Conservation (phyloP, 2,888 invertebrate genomes). For the Harpalus rubripes region DNA sequence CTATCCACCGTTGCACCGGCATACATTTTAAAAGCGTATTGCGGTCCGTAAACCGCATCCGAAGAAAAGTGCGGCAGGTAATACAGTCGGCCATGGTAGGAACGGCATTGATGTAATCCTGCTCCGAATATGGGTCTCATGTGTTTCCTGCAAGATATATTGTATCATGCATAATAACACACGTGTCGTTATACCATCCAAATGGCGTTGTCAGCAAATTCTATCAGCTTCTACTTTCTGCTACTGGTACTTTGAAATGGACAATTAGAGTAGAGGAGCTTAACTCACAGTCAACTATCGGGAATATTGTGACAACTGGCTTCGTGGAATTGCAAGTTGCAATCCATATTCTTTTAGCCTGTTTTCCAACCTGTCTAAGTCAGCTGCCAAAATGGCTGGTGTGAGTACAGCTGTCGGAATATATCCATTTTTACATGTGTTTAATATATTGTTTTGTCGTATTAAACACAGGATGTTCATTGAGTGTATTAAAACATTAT, state of each 20-base stretch:
- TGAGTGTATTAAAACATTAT: neutral
- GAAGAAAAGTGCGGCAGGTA: conserved; percentile 56
- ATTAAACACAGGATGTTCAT: neutral
- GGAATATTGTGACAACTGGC: conserved; percentile 46
- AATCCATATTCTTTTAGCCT: neutral
- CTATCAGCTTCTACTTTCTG: conserved; percentile 29
- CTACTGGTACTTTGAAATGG: conserved; percentile 45
- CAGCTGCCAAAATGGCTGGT: conserved; percentile 12
- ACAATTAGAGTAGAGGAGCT: neutral
- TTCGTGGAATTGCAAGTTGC: conserved; percentile 15
- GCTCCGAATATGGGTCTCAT: conserved; percentile 48
- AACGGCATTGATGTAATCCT: conserved; percentile 48
- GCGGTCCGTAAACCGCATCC: conserved; percentile 56
- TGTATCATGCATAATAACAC: conserved; percentile 36
- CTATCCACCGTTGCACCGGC: neutral
- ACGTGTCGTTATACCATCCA: conserved; percentile 55
- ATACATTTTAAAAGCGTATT: conserved; percentile 54
- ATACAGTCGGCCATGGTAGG: conserved; percentile 51
- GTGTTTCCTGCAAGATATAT: conserved; percentile 53
- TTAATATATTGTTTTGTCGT: neutral
- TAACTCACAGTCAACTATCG: conserved; percentile 53
- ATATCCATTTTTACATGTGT: neutral
- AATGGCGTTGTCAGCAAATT: conserved; percentile 56
- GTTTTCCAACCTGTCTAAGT: neutral
- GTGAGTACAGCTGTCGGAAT: conserved; percentile 8